Evolutionary conservation across 2,797 vertebrate genomes (phyloP), one percentile per base, ranked within the genome.

Genomic region (Neoniphon sammara): DNA sequence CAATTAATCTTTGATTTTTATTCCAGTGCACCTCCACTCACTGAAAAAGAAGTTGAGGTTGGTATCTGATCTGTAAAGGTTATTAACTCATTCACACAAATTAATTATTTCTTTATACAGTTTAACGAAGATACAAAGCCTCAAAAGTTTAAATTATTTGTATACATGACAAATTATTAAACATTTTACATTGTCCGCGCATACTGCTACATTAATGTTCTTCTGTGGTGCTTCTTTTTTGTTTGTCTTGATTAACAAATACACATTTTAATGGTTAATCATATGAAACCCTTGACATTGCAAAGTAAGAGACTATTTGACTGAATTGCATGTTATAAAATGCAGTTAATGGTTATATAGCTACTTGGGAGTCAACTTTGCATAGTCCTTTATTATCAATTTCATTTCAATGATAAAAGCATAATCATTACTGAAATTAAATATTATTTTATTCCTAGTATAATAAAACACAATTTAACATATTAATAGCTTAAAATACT

Each of bases 1-100:
- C 27, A 57, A 12, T 50, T 54, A 27, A 27, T 81, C 7, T 87
- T 50, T 85, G 17, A 58, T 86, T 83, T 27, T 88, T 39, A 62
- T 90, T 93, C 68, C 93, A 99, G 98, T 39, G 94, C 96, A 12
- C 97, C 97, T 27, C 94, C 97, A 6, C 96, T 99, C 81, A 96
- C 95, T 53, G 98, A 99, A 91, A 98, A 99, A 92, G 98, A 99
- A 94, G 95, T 99, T 65, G 98, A 99, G 95, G 98, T 98, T 89
- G 89, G 96, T 93, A 75, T 86, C 55, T 74, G 47, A 61, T 80
- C 36, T 66, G 12, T 61, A 1, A 9, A 67, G 9, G 4, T 58
- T 60, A 31, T 71, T 65, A 14, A 31, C 0, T 42, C 1, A 31
- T 58, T 71, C 36, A 59, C 10, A 47, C 12, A 17, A 2, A 50